phyloP scores from a whole-genome alignment of 1,140 invertebrate genomes.

The Drosophila parabipectinata region DNA sequence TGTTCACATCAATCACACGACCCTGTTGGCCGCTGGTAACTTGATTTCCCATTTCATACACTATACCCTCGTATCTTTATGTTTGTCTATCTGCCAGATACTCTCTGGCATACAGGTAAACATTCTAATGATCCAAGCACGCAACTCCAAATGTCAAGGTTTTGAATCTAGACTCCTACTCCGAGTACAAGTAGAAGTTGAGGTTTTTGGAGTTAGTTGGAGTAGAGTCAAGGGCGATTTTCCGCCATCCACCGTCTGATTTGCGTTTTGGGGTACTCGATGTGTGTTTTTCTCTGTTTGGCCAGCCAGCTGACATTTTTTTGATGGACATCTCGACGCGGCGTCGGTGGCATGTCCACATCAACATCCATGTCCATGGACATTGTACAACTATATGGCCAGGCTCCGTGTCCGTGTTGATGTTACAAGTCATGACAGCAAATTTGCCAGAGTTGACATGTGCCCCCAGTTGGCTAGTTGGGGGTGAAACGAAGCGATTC shows the following conservation, averaged over 20 bases:
- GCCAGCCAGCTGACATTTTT: constrained; percentile 41
- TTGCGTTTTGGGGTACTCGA: not conserved
- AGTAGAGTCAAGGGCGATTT: constrained; percentile 41
- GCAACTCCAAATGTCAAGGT: constrained; percentile 61
- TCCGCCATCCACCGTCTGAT: constrained; percentile 35
- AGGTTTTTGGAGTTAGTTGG: constrained; percentile 1
- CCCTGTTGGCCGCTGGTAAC: constrained; percentile 45
- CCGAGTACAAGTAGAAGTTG: constrained; percentile 7
- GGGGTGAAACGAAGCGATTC: constrained; percentile 20
- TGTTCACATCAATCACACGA: constrained; percentile 71
- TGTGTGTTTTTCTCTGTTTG: constrained; percentile 32
- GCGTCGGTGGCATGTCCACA: constrained; percentile 54
- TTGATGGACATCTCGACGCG: constrained; percentile 69
- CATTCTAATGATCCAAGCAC: constrained; percentile 71
- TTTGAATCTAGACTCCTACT: constrained; percentile 9
- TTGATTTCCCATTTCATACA: constrained; percentile 64
- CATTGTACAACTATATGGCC: constrained; percentile 22
- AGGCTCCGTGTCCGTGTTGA: constrained; percentile 28
- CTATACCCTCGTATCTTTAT: constrained; percentile 7
- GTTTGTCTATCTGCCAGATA: constrained; percentile 12
- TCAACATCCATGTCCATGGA: constrained; percentile 37
- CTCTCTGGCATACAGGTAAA: constrained; percentile 49
- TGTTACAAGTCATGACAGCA: constrained; percentile 34
- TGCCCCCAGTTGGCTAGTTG: constrained; percentile 14
- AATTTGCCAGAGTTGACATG: constrained; percentile 60